phyloP scores from a whole-genome alignment of 2,113 vertebrate species.

The Microcebus murinus region DNA sequence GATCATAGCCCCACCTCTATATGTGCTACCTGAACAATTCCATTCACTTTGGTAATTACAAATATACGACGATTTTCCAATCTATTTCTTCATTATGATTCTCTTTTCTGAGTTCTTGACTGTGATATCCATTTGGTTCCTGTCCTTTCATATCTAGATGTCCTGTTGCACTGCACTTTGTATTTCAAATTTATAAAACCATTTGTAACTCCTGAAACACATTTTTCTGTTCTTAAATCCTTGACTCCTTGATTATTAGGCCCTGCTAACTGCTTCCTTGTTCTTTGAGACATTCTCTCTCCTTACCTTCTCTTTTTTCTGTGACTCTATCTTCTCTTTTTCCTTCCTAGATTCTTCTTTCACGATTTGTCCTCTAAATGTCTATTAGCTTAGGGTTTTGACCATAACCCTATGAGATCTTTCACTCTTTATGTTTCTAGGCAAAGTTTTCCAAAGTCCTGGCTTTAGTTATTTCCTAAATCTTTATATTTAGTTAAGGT shows the following conservation, averaged over 20 bases:
- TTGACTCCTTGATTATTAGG: not conserved
- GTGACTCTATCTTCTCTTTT: not conserved
- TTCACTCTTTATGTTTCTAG: not conserved
- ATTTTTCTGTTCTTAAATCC: not conserved
- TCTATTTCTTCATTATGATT: not conserved
- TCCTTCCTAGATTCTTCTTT: not conserved
- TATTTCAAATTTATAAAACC: not conserved
- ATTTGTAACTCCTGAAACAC: not conserved
- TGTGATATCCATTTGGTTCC: not conserved
- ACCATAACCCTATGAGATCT: not conserved
- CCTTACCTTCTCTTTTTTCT: not conserved
- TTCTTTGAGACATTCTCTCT: not conserved
- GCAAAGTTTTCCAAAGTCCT: not conserved
- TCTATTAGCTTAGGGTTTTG: not conserved
- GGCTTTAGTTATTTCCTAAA: not conserved
- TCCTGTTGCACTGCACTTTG: not conserved
- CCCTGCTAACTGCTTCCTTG: not conserved
- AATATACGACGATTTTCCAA: not conserved
- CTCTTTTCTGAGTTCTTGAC: not conserved
- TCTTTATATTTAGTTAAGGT: not conserved
- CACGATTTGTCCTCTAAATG: not conserved
- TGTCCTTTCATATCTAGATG: not conserved
- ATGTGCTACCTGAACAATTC: not conserved
- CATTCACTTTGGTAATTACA: not conserved
- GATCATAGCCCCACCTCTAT: not conserved